Evolutionary conservation across 2,888 invertebrate species (phyloP), one percentile per base, ranked within the genome.

Genomic region (Drepanosiphum platanoidis): DNA sequence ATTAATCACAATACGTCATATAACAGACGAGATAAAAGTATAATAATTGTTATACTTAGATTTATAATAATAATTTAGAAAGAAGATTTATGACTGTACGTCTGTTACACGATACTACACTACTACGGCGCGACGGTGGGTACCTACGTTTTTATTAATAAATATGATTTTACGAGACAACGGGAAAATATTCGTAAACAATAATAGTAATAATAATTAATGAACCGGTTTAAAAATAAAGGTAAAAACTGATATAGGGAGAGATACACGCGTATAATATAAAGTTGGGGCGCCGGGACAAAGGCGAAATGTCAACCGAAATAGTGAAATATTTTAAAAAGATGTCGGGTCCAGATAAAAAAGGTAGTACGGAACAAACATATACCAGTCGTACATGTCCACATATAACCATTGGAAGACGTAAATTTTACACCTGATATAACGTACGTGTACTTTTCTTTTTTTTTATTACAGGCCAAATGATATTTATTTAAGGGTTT

Each of bases 281-380:
- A 39, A 61, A 32, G 66, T 75, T 66, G 74, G 82, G 32, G 71
- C 42, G 74, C 34, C 46, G 61, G n/a, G 71, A 83, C 82, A 64
- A 74, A 74, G 75, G 66, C 83, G 83, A 83, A 83, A 83, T 83
- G 83, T 75, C 83, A 83, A 75, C 75, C 34, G 27, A 52, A 75
- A 72, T 46, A 83, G 34, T 46, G 52, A 83, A 83, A 68, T 75
- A 83, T 75, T 75, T 75, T 75, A 5, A 52, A 82, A 66, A 83
- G 83, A 83, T 83, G 83, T 83, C 83, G 83, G 74, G 75, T 18
- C 30, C 22, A 83, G 83, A 83, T 83, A 83, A 83, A 83, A 83
- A 83, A 83, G 83, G 83, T 83, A 66, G 5, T 46, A 70, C 32
- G 27, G 15, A 46, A 64, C 22, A 18, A 72, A 34, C 64, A 52